Evolutionary conservation across 2,113 vertebrate genomes (phyloP).

Genomic region (Pangasianodon hypophthalmus): DNA sequence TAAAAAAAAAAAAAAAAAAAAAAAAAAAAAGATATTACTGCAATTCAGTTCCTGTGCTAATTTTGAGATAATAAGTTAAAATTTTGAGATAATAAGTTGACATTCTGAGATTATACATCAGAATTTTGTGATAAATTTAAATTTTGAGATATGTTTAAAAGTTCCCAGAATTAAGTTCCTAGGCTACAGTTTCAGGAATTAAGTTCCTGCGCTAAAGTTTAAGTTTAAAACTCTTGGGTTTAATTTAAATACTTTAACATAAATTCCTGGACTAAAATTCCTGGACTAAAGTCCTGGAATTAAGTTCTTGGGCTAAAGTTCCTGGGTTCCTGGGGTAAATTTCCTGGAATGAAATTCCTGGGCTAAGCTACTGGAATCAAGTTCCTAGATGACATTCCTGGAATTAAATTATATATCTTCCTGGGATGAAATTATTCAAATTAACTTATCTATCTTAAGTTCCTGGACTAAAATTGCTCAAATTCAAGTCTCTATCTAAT

Average conservation of each 20-base stretch:
- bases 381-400: neutral
- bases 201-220: neutral
- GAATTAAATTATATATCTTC: neutral
- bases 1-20: too few species aligned
- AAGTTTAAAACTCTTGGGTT: neutral
- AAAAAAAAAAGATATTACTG: too few species aligned
- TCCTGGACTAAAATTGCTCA: neutral
- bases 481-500: neutral
- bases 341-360: neutral
- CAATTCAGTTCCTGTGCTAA: neutral
- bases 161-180: neutral
- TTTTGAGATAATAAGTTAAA: neutral
- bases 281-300: neutral
- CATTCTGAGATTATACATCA: neutral
- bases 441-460: neutral
- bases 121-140: neutral
- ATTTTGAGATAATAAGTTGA: neutral
- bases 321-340: neutral
- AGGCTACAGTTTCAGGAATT: neutral
- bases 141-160: neutral
- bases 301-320: neutral
- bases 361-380: neutral
- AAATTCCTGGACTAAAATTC: neutral
- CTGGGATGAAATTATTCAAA: neutral
- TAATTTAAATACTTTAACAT: neutral